phyloP scores from a whole-genome alignment of 2,888 invertebrate species.

The Fragum fragum region DNA sequence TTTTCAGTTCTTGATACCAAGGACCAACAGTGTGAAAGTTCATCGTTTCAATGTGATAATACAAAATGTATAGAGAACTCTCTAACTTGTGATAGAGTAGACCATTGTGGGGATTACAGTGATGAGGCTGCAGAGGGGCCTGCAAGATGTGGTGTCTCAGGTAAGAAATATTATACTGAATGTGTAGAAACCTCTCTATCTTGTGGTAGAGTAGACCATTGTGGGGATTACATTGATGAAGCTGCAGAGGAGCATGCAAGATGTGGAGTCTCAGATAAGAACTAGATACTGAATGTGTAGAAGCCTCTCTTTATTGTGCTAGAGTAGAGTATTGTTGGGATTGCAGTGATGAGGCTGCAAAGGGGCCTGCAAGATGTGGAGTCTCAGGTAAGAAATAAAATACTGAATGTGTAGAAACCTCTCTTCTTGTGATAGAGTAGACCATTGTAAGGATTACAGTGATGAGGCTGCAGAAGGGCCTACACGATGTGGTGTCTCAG shows the following conservation, averaged over 20 bases:
- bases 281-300: slow-evolving; percentile 83
- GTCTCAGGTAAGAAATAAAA: no score
- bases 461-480: no score
- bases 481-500: no score
- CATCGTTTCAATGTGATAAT: slow-evolving; percentile 83
- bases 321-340: slow-evolving; percentile 85
- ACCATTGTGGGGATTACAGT: slow-evolving; percentile 85
- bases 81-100: slow-evolving; percentile 83
- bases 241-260: slow-evolving; percentile 77
- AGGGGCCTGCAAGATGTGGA: no score
- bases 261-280: slow-evolving; percentile 74
- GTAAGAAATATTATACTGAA: slow-evolving; percentile 24
- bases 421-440: no score
- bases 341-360: slow-evolving; percentile 81
- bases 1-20: slow-evolving; percentile 78
- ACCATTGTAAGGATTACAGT: no score
- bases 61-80: slow-evolving; percentile 82
- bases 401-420: no score
- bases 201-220: slow-evolving; percentile 85
- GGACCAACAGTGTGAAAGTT: slow-evolving; percentile 75
- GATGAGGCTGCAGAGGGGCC: slow-evolving; percentile 82
- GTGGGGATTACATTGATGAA: slow-evolving; percentile 85
- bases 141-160: slow-evolving; percentile 77
- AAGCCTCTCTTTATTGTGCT: slow-evolving; percentile 83
- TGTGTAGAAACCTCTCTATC: slow-evolving; percentile 75